Conservation (phyloP, 2,888 invertebrate species). For the Panzeria rudis region DNA sequence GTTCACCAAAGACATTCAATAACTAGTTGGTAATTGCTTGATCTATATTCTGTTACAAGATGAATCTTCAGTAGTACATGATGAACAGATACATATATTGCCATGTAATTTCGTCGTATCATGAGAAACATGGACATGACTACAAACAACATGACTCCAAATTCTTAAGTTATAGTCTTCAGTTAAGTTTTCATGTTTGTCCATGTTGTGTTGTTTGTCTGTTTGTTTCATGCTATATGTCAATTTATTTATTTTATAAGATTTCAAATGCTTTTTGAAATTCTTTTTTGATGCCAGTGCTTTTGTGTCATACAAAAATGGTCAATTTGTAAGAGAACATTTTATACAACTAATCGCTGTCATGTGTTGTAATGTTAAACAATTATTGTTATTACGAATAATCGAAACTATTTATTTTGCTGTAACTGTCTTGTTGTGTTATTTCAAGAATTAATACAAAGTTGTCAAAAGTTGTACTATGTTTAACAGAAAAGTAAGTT, state of each 20-base stretch:
- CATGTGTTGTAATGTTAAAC: conserved; percentile 69
- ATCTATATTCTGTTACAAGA: conserved; percentile 51
- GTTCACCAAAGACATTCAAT: conserved; percentile 62
- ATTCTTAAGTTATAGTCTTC: conserved; percentile 22
- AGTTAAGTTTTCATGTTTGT: conserved; percentile 27
- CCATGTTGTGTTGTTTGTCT: too few species aligned
- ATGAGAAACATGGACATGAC: conserved; percentile 29
- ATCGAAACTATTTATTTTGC: conserved; percentile 39
- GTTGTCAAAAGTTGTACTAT: conserved; percentile 31
- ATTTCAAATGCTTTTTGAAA: conserved; percentile 41
- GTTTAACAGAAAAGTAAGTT: background rate
- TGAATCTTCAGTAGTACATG: background rate
- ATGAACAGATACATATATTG: conserved; percentile 19
- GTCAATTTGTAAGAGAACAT: conserved; percentile 62
- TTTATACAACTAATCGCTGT: conserved; percentile 71
- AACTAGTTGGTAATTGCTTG: conserved; percentile 68
- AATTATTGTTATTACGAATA: conserved; percentile 64
- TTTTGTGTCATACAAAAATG: conserved; percentile 40
- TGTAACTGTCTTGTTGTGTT: conserved; percentile 41
- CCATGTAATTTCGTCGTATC: background rate
- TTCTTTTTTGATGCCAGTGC: background rate
- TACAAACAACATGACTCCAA: conserved; percentile 24
- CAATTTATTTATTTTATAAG: conserved; percentile 54
- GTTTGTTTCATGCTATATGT: conserved; percentile 43
- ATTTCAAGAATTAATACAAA: conserved; percentile 39